phyloP scores from a whole-genome alignment of 2,888 invertebrate genomes.

The Willowsia nigromaculata region DNA sequence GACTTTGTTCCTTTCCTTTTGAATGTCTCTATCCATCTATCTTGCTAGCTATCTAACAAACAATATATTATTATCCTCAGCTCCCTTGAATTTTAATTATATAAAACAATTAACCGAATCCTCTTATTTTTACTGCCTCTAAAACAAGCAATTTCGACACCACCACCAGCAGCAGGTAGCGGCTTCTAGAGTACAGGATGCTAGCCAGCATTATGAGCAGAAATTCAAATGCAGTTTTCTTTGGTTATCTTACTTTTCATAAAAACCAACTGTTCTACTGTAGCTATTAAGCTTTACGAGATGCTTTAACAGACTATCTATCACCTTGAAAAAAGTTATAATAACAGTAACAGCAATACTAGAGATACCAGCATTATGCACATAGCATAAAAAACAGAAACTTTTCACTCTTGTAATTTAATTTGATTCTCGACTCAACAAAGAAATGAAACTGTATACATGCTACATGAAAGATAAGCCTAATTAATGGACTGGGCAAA shows the following conservation, averaged over 20 bases:
- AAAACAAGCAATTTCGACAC: background rate
- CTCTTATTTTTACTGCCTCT: background rate
- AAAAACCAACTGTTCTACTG: slow-evolving; percentile 18
- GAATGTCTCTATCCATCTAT: slow-evolving; percentile 14
- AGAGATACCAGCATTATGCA: background rate
- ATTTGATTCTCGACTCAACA: background rate
- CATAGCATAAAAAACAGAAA: background rate
- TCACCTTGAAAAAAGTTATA: slow-evolving; percentile 15
- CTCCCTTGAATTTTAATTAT: background rate
- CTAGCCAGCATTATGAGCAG: background rate
- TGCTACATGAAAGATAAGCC: background rate
- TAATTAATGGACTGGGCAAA: background rate
- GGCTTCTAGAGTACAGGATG: background rate
- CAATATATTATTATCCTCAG: background rate
- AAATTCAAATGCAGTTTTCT: background rate
- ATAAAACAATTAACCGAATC: slow-evolving; percentile 25
- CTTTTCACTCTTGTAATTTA: background rate
- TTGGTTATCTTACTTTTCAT: slow-evolving; percentile 7
- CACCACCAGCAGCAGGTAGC: background rate
- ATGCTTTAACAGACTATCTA: background rate
- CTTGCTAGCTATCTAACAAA: background rate
- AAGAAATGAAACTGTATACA: background rate
- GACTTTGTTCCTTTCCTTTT: background rate
- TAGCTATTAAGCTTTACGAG: slow-evolving; percentile 17
- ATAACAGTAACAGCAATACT: background rate